phyloP scores from a whole-genome alignment of 2,888 invertebrate species.

The Trichopria drosophilae region DNA sequence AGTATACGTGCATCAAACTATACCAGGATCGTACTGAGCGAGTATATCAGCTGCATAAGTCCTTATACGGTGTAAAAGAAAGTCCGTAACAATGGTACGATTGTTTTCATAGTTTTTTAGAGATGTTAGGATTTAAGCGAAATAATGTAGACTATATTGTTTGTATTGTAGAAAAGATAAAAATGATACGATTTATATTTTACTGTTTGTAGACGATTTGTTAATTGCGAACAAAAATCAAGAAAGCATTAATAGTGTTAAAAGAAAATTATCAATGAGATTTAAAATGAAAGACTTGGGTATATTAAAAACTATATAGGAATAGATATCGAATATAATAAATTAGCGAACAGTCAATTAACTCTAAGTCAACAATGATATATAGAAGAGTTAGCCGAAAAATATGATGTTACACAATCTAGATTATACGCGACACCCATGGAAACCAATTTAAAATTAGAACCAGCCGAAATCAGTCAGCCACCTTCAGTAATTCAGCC shows the following conservation, averaged over 20 bases:
- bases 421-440: too few relatives aligned
- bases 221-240: constrained; percentile 3
- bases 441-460: constrained; percentile 9
- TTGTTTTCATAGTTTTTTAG: constrained; percentile 7
- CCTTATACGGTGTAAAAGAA: background rate
- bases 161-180: too few relatives aligned
- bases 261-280: too few relatives aligned
- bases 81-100: constrained; percentile 8
- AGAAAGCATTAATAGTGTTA: too few relatives aligned
- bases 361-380: constrained; percentile 7
- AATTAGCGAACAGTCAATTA: too few relatives aligned
- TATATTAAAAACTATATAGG: constrained; percentile 3
- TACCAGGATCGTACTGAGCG: constrained; percentile 16
- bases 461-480: background rate
- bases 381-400: constrained; percentile 3
- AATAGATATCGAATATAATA: constrained; percentile 7
- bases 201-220: constrained; percentile 10
- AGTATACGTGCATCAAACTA: constrained; percentile 2
- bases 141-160: constrained; percentile 3
- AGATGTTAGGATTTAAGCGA: background rate
- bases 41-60: background rate
- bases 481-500: too few relatives aligned
- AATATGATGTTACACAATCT: constrained; percentile 6
- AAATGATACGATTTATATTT: too few relatives aligned
- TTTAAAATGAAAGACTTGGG: constrained; percentile 10